Base-by-base conservation (phyloP, 2,888 invertebrate species). In the Nipponacmea schrenckii region DNA sequence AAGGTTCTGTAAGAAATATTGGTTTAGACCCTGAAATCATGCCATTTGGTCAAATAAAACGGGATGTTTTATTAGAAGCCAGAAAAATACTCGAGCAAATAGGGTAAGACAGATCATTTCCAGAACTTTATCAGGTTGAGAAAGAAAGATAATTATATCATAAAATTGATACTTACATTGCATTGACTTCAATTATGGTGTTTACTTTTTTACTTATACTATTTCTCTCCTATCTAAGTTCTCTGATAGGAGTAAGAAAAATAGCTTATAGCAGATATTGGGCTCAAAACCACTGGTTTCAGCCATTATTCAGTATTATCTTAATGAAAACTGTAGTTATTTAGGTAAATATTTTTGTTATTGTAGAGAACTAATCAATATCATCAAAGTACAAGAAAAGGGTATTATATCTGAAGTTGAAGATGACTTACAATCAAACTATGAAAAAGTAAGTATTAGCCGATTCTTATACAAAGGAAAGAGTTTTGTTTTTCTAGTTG, bases 31-130 rank as follows among this genome's bases (percentile, higher is more conserved):
- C 81, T 67, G 81, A 82, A 20, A 73, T 83, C 48, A 84, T 89
- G 82, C 89, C 89, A 44, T 87, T 90, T 79, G 89, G 89, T n/a
- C 79, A 84, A 50, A 81, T 90, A 24, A 85, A 87, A 66, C 85
- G 86, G 64, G 84, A 86, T n/a, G 81, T 86, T 56, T 80, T 91
- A 7, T 75, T 84, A 17, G 82, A 88, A 75, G 90, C 89, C 10
- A 81, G 84, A 50, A 83, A 84, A 62, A 77, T 89, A 15, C 78
- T 90, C 31, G 79, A 81, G 31, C 80, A 89, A 68, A 84, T 90
- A 45, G 83, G 84, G 89, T 89, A 79, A 77, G 84, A 77, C 62
- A 10, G 56, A 2, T 24, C 66, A n/a, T 31, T 10, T 56, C 5
- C 5, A 14, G n/a, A n/a, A n/a, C n/a, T n/a, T n/a, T n/a, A n/a